Evolutionary conservation across 2,888 invertebrate species (phyloP).

Genomic region (Gastrophysa polygoni): DNA sequence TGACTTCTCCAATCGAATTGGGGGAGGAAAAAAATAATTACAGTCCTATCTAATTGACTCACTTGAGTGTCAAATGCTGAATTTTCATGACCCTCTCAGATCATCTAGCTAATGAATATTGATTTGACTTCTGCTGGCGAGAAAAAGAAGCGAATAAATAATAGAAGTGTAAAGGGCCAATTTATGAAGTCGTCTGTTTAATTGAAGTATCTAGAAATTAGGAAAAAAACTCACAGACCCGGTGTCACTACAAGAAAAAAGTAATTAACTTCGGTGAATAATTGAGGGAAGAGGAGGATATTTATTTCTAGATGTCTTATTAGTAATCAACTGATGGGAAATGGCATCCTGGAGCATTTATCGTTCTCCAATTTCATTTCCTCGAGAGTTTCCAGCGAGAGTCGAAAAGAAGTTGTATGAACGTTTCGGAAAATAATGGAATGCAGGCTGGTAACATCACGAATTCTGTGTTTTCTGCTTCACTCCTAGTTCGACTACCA

Average conservation of each 20-base stretch:
- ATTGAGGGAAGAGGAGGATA: conserved; percentile 43
- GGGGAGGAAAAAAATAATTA: too few relatives aligned
- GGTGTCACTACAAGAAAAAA: conserved; percentile 50
- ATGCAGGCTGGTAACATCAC: too few relatives aligned
- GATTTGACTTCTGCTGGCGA: conserved; percentile 32
- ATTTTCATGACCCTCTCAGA: conserved; percentile 18
- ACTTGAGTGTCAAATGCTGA: conserved; percentile 26
- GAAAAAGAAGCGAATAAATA: conserved; percentile 41
- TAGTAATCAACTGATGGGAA: conserved; percentile 39
- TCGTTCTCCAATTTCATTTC: conserved; percentile 14
- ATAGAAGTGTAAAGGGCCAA: conserved; percentile 44
- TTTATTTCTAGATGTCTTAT: conserved; percentile 39
- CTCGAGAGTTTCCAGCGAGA: background rate
- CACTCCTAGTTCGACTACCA: too few relatives aligned
- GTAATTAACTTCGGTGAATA: conserved; percentile 50
- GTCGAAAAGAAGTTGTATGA: background rate
- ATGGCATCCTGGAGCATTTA: conserved; percentile 18
- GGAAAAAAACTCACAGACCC: conserved; percentile 46
- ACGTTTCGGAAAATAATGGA: background rate
- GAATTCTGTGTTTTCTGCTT: too few relatives aligned
- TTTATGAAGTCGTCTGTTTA: conserved; percentile 49
- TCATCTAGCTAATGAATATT: conserved; percentile 35
- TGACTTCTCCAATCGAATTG: too few relatives aligned
- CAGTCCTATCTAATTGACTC: too few relatives aligned
- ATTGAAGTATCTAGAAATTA: conserved; percentile 51